These are phyloP conservation scores for Amia ocellicauda DNA, from an alignment of 2,113 vertebrate species.

Conservation along the genomic window DNA sequence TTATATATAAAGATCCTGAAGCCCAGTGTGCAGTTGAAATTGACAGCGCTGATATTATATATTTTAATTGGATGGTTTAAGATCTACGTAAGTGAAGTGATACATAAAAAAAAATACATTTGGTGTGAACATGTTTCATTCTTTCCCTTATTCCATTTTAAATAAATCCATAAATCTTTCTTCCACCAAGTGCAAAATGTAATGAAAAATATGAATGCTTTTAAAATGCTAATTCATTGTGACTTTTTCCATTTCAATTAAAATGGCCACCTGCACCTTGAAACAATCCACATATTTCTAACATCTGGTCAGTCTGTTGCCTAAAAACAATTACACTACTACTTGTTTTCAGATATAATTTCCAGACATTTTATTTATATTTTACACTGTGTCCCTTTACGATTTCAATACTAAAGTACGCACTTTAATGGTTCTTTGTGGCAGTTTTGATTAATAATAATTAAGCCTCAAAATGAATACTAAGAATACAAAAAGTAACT, in stretches of 20 bases:
- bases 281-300: background rate
- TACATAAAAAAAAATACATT: too few relatives aligned
- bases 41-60: too few relatives aligned
- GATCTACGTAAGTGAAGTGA: too few relatives aligned
- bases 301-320: background rate
- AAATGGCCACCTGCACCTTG: constrained; percentile 8
- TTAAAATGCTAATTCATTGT: constrained; percentile 4
- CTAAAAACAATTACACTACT: background rate
- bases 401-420: too few relatives aligned
- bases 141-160: background rate
- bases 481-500: too few relatives aligned
- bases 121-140: constrained; percentile 1
- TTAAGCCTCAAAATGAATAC: too few relatives aligned
- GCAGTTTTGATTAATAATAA: too few relatives aligned
- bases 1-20: too few relatives aligned
- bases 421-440: too few relatives aligned
- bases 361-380: background rate
- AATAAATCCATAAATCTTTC: background rate
- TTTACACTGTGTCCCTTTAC: too few relatives aligned
- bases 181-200: background rate
- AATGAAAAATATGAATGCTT: constrained; percentile 5
- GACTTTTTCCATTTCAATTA: constrained; percentile 4
- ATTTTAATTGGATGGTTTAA: too few relatives aligned
- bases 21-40: too few relatives aligned
- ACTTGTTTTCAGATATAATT: background rate